These are phyloP conservation scores for Eumerus sabulonum DNA, from an alignment of 2,888 invertebrate genomes.

Conservation along the genomic window DNA sequence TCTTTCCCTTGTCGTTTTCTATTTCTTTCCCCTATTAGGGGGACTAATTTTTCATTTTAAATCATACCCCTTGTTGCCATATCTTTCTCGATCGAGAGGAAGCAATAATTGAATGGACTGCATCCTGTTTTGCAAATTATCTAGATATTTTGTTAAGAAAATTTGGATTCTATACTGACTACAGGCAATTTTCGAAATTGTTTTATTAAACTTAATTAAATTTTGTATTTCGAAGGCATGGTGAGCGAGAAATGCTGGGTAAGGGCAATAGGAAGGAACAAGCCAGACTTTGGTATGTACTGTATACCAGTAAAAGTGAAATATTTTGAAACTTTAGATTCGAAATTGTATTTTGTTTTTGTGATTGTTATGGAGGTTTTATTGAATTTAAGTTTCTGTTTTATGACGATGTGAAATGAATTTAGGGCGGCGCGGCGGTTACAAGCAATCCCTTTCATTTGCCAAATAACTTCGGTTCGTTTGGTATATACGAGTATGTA, in stretches of 20 bases:
- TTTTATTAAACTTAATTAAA: slow-evolving; percentile 40
- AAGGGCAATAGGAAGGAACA: no score
- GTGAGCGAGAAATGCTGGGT: no score
- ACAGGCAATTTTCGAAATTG: slow-evolving; percentile 28
- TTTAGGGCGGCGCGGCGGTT: not conserved
- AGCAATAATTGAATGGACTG: slow-evolving; percentile 4
- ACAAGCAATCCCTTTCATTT: no score
- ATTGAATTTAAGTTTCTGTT: slow-evolving; percentile 18
- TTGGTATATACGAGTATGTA: no score
- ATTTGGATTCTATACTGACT: slow-evolving; percentile 1
- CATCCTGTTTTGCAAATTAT: slow-evolving; percentile 6
- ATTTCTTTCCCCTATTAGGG: no score
- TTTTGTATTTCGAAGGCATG: slow-evolving; percentile 8
- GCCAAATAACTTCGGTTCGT: no score
- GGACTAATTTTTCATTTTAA: slow-evolving; percentile 38
- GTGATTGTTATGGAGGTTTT: not conserved
- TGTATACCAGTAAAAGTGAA: no score
- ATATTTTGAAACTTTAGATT: no score
- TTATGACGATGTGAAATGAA: slow-evolving; percentile 1
- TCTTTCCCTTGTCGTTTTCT: not conserved
- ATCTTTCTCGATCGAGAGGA: not conserved
- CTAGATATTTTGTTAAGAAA: slow-evolving; percentile 1
- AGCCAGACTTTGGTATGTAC: no score
- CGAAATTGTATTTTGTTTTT: not conserved
- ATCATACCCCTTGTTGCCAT: slow-evolving; percentile 7